A percentile compares a stretch with the other conserved stretches of the same genome.
Conservation (phyloP, 2,797 vertebrate species). For the Mallotus villosus region DNA sequence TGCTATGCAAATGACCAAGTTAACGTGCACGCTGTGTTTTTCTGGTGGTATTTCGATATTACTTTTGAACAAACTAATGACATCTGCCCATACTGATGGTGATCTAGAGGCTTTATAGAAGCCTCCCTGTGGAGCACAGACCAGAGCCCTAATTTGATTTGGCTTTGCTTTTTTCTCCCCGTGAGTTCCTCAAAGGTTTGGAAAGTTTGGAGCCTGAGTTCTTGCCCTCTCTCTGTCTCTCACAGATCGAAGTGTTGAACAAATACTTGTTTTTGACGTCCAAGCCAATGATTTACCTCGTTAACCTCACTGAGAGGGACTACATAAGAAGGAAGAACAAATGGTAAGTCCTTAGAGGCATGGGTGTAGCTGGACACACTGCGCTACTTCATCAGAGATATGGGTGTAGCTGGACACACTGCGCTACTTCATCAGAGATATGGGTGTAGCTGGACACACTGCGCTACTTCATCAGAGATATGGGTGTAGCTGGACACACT, state of each 20-base stretch:
- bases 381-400: not conserved
- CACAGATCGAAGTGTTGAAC: conserved; percentile 82
- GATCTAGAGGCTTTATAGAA: conserved; percentile 64
- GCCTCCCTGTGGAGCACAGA: conserved; percentile 57
- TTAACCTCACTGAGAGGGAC: conserved; percentile 85
- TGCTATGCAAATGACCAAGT: conserved; percentile 59
- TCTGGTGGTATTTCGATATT: conserved; percentile 53
- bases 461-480: too few species aligned
- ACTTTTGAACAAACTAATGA: conserved; percentile 67
- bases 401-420: conserved; percentile 22
- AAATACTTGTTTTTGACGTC: conserved; percentile 84
- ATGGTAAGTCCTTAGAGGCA: conserved; percentile 70
- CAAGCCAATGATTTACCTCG: conserved; percentile 85
- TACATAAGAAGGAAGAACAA: conserved; percentile 84
- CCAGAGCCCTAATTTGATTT: conserved; percentile 63
- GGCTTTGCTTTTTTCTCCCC: conserved; percentile 50
- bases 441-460: too few species aligned
- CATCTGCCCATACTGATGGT: conserved; percentile 71
- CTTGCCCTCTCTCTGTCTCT: conserved; percentile 23
- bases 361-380: conserved; percentile 23
- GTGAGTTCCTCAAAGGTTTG: conserved; percentile 58
- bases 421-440: too few species aligned
- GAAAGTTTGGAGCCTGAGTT: conserved; percentile 58
- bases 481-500: too few species aligned
- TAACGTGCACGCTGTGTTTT: conserved; percentile 55